Conservation (phyloP, 2,888 invertebrate genomes). For the Drosophila antonietae region DNA sequence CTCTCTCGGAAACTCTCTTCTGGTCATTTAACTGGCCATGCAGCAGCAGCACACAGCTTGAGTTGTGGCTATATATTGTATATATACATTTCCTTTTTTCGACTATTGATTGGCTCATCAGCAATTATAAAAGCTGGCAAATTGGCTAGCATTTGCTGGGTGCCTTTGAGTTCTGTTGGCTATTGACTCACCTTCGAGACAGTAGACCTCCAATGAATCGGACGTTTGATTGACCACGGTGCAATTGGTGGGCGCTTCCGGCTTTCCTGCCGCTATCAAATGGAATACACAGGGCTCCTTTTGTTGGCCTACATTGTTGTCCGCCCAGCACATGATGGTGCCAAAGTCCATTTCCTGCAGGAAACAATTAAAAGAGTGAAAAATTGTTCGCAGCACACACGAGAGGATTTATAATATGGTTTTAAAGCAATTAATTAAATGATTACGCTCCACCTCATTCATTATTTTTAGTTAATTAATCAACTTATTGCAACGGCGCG, state of each 20-base stretch:
- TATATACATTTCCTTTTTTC: conserved; percentile 24
- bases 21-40: conserved; percentile 54
- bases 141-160: conserved; percentile 52
- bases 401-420: neutral
- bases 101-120: conserved; percentile 75
- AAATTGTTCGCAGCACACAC: neutral
- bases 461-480: conserved; percentile 16
- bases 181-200: conserved; percentile 86
- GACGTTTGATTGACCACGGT: conserved; percentile 91
- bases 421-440: conserved; percentile 11
- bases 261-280: conserved; percentile 91
- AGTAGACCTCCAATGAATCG: conserved; percentile 90
- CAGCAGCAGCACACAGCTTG: conserved; percentile 34
- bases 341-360: conserved; percentile 90
- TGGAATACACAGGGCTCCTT: conserved; percentile 91
- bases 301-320: conserved; percentile 89
- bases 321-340: conserved; percentile 91
- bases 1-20: conserved; percentile 28
- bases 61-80: conserved; percentile 28
- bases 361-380: conserved; percentile 13
- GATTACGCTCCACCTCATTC: conserved; percentile 10
- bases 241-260: conserved; percentile 92
- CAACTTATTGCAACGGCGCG: conserved; percentile 12
- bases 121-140: conserved; percentile 67
- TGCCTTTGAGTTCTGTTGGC: conserved; percentile 9